Evolutionary conservation across 1,140 invertebrate genomes (phyloP).

Genomic region (Cherax quadricarinatus): DNA sequence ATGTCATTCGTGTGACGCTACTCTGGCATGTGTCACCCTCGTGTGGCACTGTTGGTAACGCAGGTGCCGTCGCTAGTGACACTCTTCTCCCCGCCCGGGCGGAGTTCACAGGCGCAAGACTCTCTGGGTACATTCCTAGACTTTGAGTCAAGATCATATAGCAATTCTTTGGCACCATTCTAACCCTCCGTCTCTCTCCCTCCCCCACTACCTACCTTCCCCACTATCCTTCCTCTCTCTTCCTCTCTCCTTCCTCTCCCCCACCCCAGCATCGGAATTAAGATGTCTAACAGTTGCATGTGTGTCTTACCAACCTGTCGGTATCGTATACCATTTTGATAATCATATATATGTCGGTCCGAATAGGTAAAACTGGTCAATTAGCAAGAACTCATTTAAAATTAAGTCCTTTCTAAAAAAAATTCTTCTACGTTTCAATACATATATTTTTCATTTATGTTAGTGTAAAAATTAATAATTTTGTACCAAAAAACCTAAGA

Average conservation of each 20-base stretch:
- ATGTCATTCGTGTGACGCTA: neutral
- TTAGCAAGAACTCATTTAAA: too few species aligned
- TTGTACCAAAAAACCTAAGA: too few species aligned
- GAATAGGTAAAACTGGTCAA: too few species aligned
- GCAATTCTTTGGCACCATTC: neutral
- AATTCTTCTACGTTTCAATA: too few species aligned
- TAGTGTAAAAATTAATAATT: too few species aligned
- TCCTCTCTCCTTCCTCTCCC: neutral
- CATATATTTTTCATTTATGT: too few species aligned
- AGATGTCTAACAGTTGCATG: too few species aligned
- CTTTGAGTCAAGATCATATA: constrained; percentile 12
- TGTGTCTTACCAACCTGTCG: too few species aligned
- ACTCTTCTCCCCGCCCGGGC: neutral
- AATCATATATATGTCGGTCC: too few species aligned
- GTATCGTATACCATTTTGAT: too few species aligned
- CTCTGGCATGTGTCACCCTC: neutral
- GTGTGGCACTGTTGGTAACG: neutral
- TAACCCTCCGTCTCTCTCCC: neutral
- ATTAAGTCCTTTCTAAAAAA: too few species aligned
- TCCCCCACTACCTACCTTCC: neutral
- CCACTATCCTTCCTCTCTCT: neutral
- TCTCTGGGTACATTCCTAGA: neutral
- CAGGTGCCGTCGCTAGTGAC: neutral
- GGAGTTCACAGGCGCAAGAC: neutral
- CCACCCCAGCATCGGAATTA: neutral